Percentiles rank a stretch among this genome's conserved stretches.
Conservation (phyloP, 2,797 vertebrate genomes). For the Peromyscus aztecus region DNA sequence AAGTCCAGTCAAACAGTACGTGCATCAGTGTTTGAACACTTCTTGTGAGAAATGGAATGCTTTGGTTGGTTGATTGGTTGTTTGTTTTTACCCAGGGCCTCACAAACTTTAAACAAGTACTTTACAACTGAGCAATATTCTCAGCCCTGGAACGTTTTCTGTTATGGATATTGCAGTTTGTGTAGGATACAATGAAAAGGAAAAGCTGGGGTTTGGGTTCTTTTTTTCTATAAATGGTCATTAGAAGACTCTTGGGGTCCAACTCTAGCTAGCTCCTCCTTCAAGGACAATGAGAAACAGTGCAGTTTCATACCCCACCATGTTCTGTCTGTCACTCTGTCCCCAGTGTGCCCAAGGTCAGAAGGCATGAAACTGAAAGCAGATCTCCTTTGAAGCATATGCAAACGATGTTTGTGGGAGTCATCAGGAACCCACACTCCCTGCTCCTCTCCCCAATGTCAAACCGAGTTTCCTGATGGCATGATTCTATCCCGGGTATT, state of each 20-base stretch:
- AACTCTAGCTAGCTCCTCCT: not conserved
- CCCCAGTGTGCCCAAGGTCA: accelerated
- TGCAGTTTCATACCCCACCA: not conserved
- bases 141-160: not conserved
- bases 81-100: not conserved
- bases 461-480: not conserved
- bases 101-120: not conserved
- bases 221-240: not conserved
- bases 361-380: accelerated
- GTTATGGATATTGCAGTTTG: not conserved
- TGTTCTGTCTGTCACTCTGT: not conserved
- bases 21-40: not conserved
- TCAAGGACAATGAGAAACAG: accelerated
- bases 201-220: not conserved
- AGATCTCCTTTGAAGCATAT: not conserved
- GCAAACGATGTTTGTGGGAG: not conserved
- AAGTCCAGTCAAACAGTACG: not conserved
- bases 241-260: not conserved
- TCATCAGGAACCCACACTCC: not conserved
- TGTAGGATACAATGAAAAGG: conserved; percentile 20
- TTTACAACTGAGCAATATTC: not conserved
- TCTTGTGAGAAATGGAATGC: conserved; percentile 25
- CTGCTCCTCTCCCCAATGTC: not conserved
- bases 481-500: not conserved
- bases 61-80: not conserved